Evolutionary conservation across 2,797 vertebrate species (phyloP).

Genomic region (Galagoides demidoff): DNA sequence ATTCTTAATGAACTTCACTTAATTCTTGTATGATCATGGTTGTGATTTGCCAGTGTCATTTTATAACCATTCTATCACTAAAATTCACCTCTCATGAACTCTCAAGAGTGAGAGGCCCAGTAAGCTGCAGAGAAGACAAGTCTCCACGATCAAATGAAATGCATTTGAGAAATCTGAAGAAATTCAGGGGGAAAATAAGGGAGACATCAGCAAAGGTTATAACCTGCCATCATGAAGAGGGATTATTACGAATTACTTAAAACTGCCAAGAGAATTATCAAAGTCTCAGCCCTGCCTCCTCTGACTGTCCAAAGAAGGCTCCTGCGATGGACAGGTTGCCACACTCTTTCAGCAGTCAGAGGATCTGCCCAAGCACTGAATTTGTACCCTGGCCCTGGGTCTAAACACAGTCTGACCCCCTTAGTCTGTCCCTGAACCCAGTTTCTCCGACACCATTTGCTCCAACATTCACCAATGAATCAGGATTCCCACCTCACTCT

Average conservation of each 20-base stretch:
- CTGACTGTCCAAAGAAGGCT: neutral
- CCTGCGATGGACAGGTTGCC: rapidly evolving
- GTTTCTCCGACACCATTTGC: neutral
- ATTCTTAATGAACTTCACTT: neutral
- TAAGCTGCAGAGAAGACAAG: neutral
- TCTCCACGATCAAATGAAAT: neutral
- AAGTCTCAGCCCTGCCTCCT: too few relatives aligned
- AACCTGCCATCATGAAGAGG: neutral
- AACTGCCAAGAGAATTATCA: neutral
- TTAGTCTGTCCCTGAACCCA: neutral
- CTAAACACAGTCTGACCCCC: neutral
- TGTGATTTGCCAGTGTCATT: neutral
- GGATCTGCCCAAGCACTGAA: rapidly evolving
- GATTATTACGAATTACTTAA: neutral
- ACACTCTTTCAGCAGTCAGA: neutral
- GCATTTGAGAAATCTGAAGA: neutral
- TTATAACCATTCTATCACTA: neutral
- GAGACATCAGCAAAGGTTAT: neutral
- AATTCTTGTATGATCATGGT: neutral
- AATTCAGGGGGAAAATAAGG: neutral
- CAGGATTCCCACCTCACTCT: neutral
- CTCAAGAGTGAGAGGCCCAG: neutral
- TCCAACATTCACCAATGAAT: neutral
- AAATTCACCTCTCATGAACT: neutral
- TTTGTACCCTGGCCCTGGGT: neutral